Evolutionary conservation across 2,888 invertebrate species (phyloP), one percentile per base, ranked within the genome.

Genomic region (Glyphotaelius pellucidus): DNA sequence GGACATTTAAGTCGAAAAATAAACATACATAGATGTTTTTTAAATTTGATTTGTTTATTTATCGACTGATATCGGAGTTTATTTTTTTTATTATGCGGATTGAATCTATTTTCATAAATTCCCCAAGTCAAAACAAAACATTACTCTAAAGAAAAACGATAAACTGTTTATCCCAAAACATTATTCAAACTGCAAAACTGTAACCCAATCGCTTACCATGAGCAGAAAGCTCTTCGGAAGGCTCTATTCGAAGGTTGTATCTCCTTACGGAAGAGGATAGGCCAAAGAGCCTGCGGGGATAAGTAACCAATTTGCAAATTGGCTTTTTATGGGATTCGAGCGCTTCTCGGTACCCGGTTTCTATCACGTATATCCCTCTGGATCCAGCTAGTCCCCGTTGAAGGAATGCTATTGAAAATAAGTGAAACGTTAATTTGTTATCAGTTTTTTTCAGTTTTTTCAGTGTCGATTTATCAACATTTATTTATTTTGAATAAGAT

Each of bases 281-380:
- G 87, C 79, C 79, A 86, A 85, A 31, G 80, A 87, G 80, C 80
- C 52, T 81, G 35, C n/a, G 30, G 89, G 91, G 52, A 92, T 92
- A 92, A 92, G 90, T 47, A 92, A 90, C 92, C 93, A 93, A 93
- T 93, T 93, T 93, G 92, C 93, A 93, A 93, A 93, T 93, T 93
- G 93, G 93, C 83, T 93, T 89, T 90, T 93, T 93, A 93, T 90
- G 80, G 80, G 86, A 83, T 42, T 80, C 32, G 88, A 79, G 67
- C 81, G 85, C 31, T 52, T 38, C 35, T 67, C 67, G 38, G 52
- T 79, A 35, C 85, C 67, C 35, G 30, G 38, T n/a, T 42, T 30
- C 86, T 86, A 32, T 47, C 86, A 86, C 86, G 47, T 86, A 86
- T 14, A 86, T 42, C 86, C 86, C 42, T 31, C 15, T 1, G 32